phyloP scores from a whole-genome alignment of 2,113 vertebrate genomes.

The Octodon degus region DNA sequence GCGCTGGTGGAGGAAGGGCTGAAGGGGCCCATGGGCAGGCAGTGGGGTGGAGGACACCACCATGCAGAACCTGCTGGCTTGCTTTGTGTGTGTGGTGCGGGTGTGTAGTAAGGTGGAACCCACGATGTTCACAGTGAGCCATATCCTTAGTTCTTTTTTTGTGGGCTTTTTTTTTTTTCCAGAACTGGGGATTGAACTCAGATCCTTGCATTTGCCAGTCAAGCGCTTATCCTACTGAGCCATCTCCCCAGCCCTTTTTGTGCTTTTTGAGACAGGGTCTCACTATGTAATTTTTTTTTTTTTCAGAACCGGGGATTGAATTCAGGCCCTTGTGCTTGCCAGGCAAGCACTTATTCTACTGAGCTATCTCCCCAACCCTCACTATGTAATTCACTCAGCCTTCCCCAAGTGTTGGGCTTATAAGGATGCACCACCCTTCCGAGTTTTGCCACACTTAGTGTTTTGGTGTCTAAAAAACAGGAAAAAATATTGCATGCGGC shows the following conservation, averaged over 20 bases:
- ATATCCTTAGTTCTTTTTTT: neutral
- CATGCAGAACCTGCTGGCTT: fast-evolving
- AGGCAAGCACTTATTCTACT: too few species aligned
- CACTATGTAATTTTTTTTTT: too few species aligned
- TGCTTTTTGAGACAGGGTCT: too few species aligned
- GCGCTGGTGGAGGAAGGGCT: neutral
- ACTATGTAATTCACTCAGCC: neutral
- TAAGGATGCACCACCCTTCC: neutral
- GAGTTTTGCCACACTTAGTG: neutral
- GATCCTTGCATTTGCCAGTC: too few species aligned
- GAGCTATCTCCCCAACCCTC: neutral
- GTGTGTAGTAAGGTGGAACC: neutral
- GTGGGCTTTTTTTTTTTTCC: too few species aligned
- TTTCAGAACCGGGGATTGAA: too few species aligned
- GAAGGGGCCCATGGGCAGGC: neutral
- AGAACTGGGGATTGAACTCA: too few species aligned
- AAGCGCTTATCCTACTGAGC: too few species aligned
- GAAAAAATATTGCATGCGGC: neutral
- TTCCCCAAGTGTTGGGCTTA: neutral
- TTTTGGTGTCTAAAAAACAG: neutral
- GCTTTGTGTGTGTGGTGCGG: neutral
- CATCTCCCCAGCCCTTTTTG: too few species aligned
- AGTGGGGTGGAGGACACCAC: neutral
- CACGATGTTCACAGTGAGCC: neutral
- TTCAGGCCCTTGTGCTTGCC: too few species aligned